Evolutionary conservation across 2,888 invertebrate genomes (phyloP).

Genomic region (Tanypteryx hageni): DNA sequence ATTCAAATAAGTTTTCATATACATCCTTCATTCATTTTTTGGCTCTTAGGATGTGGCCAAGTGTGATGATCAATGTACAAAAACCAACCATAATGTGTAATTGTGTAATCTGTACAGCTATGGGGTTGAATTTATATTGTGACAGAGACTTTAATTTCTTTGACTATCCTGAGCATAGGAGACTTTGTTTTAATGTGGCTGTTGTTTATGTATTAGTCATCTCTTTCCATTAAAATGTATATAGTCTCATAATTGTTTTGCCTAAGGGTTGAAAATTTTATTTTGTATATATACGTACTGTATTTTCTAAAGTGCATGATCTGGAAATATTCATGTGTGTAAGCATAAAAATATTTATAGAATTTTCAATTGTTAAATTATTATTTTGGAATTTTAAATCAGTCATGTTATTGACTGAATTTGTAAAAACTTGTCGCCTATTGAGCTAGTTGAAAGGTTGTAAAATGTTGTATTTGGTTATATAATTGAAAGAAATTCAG

Average conservation of each 20-base stretch:
- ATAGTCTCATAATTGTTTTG: constrained; percentile 31
- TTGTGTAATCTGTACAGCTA: constrained; percentile 31
- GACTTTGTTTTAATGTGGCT: not conserved
- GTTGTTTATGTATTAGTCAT: not conserved
- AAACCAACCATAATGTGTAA: not conserved
- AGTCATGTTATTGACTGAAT: not conserved
- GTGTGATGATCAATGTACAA: constrained; percentile 62
- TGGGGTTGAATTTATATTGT: not conserved
- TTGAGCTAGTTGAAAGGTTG: not conserved
- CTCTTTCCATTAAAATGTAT: constrained; percentile 16
- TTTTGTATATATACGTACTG: constrained; percentile 56
- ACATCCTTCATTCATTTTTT: constrained; percentile 40
- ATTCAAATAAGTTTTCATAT: not conserved
- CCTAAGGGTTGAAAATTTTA: not conserved
- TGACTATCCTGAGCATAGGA: not conserved
- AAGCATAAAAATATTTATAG: not conserved
- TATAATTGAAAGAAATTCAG: not conserved
- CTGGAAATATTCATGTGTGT: not conserved
- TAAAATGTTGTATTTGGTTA: not conserved
- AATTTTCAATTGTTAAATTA: not conserved
- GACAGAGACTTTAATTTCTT: constrained; percentile 20
- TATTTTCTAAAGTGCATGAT: constrained; percentile 3
- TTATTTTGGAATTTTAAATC: not conserved
- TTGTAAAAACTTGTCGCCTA: not conserved
- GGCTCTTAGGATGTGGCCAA: constrained; percentile 44